phyloP scores from a whole-genome alignment of 2,113 vertebrate genomes.

The Syngnathus scovelli region DNA sequence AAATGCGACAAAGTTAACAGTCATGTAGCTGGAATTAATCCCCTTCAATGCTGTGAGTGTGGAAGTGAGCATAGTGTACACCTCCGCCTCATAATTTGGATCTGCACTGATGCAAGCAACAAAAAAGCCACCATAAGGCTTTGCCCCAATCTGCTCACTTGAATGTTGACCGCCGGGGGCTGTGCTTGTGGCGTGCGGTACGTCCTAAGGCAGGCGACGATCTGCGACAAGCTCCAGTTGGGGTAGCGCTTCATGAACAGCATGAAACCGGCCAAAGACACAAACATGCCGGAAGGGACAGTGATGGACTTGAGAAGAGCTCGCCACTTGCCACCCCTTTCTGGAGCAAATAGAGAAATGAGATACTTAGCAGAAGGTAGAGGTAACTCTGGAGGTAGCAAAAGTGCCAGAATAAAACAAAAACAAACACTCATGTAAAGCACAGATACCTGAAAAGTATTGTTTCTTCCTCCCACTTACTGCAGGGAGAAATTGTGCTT shows the following conservation, averaged over 20 bases:
- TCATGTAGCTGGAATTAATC: background rate
- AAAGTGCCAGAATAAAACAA: too few relatives aligned
- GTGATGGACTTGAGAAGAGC: conserved; percentile 56
- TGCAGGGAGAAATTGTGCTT: background rate
- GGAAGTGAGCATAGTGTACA: too few relatives aligned
- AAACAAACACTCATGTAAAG: too few relatives aligned
- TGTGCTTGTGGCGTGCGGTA: conserved; percentile 36
- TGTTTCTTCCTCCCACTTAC: too few relatives aligned
- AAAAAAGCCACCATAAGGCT: background rate
- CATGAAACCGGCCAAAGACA: conserved; percentile 59
- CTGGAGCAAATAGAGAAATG: conserved; percentile 20
- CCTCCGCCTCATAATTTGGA: too few relatives aligned
- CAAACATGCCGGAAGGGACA: conserved; percentile 61
- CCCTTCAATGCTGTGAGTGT: too few relatives aligned
- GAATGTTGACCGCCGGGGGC: conserved; percentile 50
- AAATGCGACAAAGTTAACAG: conserved; percentile 15
- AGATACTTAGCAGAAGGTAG: background rate
- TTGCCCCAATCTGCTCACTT: conserved; percentile 41
- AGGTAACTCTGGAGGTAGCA: background rate
- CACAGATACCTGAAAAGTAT: too few relatives aligned
- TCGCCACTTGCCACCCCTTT: conserved; percentile 52
- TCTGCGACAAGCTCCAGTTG: conserved; percentile 49
- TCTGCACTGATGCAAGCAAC: too few relatives aligned
- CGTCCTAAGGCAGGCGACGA: conserved; percentile 41
- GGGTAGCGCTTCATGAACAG: conserved; percentile 64